Evolutionary conservation across 1,140 invertebrate species (phyloP), one percentile per base, ranked within the genome.

Genomic region (Caenorhabditis briggsae): DNA sequence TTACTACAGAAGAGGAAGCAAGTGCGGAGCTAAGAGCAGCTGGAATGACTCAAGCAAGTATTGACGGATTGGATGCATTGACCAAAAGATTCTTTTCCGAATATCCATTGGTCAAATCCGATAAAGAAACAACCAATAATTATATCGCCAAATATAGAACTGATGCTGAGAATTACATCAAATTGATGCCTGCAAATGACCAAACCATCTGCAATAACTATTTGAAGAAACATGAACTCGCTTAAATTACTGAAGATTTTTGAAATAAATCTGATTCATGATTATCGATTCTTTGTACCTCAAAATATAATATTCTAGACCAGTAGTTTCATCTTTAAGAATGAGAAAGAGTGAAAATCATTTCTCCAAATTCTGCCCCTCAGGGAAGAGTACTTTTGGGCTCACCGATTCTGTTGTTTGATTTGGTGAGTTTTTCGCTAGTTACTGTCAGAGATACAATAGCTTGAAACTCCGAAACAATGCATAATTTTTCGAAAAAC

Each of bases 31-130:
- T 65, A n/a, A n/a, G n/a, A n/a, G 33, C 64, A 0, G 64, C 64
- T 70, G 64, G 64, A 70, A 70, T 70, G 64, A 70, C 64, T 46
- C 64, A 70, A 46, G 7, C 33, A 43, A 70, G 64, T 70, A 70
- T 70, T 3, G 64, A 70, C 43, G 64, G 64, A 70, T 70, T 70
- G 18, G 33, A n/a, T 46, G 64, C 64, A 46, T 70, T 70, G 33
- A 70, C 41, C 18, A n/a, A 70, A 9, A 12, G 64, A 43, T 70
- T 70, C 18, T 33, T 14, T 16, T 43, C 33, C 23, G 64, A 41
- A 2, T 70, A 9, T 11, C 64, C 64, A 70, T 18, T 70, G 64
- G 64, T 70, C 46, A 33, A 70, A 46, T 70, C 64, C 2, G 43
- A 70, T 8, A 70, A 70, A 46, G 64, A 70, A 70, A 33, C 64